Conservation (phyloP, 2,113 vertebrate genomes). For the Perccottus glenii region DNA sequence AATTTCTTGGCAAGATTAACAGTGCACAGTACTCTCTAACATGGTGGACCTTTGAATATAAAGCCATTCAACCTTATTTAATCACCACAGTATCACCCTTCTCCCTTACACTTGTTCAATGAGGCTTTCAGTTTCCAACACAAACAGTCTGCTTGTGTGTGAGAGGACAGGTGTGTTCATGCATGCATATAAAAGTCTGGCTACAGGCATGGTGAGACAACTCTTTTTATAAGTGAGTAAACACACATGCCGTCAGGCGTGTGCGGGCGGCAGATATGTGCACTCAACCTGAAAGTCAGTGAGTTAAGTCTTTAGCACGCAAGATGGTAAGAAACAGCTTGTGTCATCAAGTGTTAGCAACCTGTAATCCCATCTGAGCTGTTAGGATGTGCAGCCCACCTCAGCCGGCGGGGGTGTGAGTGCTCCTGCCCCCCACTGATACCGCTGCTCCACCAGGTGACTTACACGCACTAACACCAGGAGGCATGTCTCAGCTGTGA, state of each 20-base stretch:
- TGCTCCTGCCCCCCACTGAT: constrained; percentile 65
- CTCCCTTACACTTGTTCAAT: neutral
- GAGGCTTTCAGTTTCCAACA: neutral
- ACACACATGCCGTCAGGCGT: constrained; percentile 12
- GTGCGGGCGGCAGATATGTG: constrained; percentile 18
- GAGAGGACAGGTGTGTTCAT: constrained; percentile 1
- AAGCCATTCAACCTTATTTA: neutral
- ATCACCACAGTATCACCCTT: neutral
- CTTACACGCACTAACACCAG: constrained; percentile 56
- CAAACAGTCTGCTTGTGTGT: neutral
- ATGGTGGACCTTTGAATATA: neutral
- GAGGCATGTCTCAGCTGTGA: constrained; percentile 61
- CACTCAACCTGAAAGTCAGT: constrained; percentile 21
- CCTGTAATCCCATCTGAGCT: constrained; percentile 77
- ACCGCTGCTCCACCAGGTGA: constrained; percentile 67
- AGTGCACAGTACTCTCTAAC: no score
- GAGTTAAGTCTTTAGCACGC: constrained; percentile 39
- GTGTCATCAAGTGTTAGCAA: constrained; percentile 73
- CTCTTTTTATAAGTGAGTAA: constrained; percentile 37
- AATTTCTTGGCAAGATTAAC: no score
- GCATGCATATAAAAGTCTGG: neutral
- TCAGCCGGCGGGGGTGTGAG: constrained; percentile 44
- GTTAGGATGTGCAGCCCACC: constrained; percentile 20
- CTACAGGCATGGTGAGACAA: constrained; percentile 13
- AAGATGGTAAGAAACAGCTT: constrained; percentile 67